Evolutionary conservation across 1,140 invertebrate genomes (phyloP), one percentile per base, ranked within the genome.

Genomic region (Chlorops oryzae): DNA sequence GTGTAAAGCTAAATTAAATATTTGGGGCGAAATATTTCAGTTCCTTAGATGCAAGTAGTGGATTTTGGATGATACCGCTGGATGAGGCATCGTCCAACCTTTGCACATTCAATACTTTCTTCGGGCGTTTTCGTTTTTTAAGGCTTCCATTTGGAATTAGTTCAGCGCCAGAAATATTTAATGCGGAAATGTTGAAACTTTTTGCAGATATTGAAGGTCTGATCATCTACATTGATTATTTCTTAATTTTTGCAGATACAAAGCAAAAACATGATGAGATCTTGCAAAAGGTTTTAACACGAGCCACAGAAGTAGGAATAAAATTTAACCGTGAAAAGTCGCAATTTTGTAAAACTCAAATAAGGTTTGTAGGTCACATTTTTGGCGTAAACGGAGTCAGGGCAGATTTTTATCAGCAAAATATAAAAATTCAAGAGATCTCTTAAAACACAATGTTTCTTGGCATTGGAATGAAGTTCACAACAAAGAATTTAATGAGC

Each of bases 31-130:
- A 62, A 55, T 61, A 53, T 51, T 77, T 73, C 53, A 65, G 64
- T 6, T 63, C 62, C 12, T 50, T 76, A 22, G 75, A 78, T 62
- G 68, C 66, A 9, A 70, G 57, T 49, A 55, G 51, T 43, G 64
- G 71, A n/a, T 77, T 74, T 57, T 75, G 70, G 68, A 67, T 75
- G 50, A 58, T 77, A 20, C 57, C 59, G 40, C 55, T 79, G 20
- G 49, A 52, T 40, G 52, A 73, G 23, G 49, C 69, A 32, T 70
- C 61, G 52, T 57, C 56, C 18, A 52, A 64, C 47, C 53, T 76
- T 5, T 70, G 63, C n/a, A 77, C 77, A 22, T 77, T 78, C 58
- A 70, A 57, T 21, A 75, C 75, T 18, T 73, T 73, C 9, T 76
- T 73, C 64, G 74, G 71, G 60, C 17, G 59, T 53, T 20, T 53